Conservation (phyloP, 2,888 invertebrate species). For the Zygogramma bicolorata region DNA sequence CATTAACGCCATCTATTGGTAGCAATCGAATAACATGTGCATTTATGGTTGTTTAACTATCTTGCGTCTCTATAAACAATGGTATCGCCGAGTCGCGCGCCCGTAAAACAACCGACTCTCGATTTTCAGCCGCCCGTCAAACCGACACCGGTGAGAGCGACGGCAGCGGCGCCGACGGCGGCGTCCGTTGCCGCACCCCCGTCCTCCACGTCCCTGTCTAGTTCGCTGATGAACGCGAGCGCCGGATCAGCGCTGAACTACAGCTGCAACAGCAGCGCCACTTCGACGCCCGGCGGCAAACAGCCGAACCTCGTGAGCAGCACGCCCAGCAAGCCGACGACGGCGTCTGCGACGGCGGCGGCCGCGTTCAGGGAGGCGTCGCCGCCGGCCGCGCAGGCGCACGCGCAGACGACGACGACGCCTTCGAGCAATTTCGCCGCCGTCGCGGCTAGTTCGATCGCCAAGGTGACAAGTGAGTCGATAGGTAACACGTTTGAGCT, state of each 20-base stretch:
- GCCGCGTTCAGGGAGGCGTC: slow-evolving; percentile 33
- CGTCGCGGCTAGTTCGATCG: slow-evolving; percentile 68
- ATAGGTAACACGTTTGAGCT: background rate
- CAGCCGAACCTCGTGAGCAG: slow-evolving; percentile 60
- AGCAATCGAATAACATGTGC: too few species aligned
- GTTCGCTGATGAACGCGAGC: slow-evolving; percentile 62
- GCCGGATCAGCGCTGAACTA: slow-evolving; percentile 68
- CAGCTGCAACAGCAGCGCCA: slow-evolving; percentile 60
- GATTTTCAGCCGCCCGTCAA: slow-evolving; percentile 82
- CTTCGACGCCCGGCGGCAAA: slow-evolving; percentile 61
- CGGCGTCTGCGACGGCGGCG: slow-evolving; percentile 27
- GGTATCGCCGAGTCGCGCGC: background rate
- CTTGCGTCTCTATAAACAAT: too few species aligned
- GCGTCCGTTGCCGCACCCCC: slow-evolving; percentile 64
- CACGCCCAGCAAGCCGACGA: slow-evolving; percentile 60
- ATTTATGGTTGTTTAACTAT: too few species aligned
- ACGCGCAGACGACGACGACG: slow-evolving; percentile 34
- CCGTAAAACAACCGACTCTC: background rate
- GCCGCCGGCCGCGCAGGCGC: slow-evolving; percentile 36
- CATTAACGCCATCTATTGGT: too few species aligned
- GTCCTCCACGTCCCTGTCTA: too few species aligned
- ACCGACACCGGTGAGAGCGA: slow-evolving; percentile 83
- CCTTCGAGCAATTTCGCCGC: slow-evolving; percentile 73
- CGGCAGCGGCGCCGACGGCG: slow-evolving; percentile 51
- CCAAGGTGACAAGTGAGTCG: slow-evolving; percentile 49